Percentiles rank a stretch among this genome's conserved stretches.
Evolutionary conservation across 2,888 invertebrate species (phyloP).

Genomic region (Dryocosmus kuriphilus): DNA sequence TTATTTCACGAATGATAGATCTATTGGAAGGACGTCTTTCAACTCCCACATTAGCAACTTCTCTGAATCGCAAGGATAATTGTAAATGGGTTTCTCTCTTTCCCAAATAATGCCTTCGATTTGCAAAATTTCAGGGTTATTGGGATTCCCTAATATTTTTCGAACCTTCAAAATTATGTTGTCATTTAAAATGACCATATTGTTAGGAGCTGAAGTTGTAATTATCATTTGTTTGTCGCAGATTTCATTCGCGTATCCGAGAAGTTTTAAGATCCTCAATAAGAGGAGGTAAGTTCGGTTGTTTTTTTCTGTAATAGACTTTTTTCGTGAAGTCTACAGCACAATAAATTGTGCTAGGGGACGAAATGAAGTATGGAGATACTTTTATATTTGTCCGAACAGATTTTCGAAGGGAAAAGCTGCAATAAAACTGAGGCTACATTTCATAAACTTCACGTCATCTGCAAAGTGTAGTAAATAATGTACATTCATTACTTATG

Average conservation of each 20-base stretch:
- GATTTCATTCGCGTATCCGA: conserved; percentile 10
- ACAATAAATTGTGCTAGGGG: no score
- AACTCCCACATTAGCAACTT: conserved; percentile 13
- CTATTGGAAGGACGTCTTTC: neutral
- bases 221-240: conserved; percentile 38
- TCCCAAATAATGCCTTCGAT: neutral
- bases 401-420: no score
- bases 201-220: conserved; percentile 37
- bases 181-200: conserved; percentile 28
- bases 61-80: conserved; percentile 23
- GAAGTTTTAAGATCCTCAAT: conserved; percentile 35
- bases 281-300: neutral
- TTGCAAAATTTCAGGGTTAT: neutral
- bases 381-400: no score
- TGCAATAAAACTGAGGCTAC: no score
- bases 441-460: conserved; percentile 48
- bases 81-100: conserved; percentile 10
- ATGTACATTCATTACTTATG: conserved; percentile 65
- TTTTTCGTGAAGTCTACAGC: no score
- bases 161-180: neutral
- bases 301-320: no score
- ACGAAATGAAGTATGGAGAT: no score
- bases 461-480: conserved; percentile 54
- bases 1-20: neutral
- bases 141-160: conserved; percentile 4